These are phyloP conservation scores for Lycocerus yunnanus DNA, from an alignment of 2,888 invertebrate genomes.

Conservation along the genomic window DNA sequence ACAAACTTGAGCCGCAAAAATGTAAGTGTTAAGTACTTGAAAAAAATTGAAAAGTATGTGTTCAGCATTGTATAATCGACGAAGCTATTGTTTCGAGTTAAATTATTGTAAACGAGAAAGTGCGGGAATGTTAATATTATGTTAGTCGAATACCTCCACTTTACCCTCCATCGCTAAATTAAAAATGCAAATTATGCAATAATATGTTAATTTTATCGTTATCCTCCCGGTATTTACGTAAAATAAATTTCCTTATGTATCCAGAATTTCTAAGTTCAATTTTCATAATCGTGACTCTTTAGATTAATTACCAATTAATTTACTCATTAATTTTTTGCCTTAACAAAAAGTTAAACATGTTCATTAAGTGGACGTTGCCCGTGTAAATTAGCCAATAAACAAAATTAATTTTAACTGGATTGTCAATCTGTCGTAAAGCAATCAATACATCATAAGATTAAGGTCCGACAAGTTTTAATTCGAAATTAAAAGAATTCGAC, in stretches of 20 bases:
- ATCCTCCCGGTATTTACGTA: slow-evolving; percentile 18
- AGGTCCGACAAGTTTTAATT: not conserved
- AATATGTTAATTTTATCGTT: slow-evolving; percentile 39
- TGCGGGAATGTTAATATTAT: slow-evolving; percentile 43
- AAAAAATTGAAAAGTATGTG: slow-evolving; percentile 39
- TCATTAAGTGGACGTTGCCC: slow-evolving; percentile 18
- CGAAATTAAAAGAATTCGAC: not conserved
- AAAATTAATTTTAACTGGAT: slow-evolving; percentile 7
- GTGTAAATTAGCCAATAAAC: slow-evolving; percentile 15
- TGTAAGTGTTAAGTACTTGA: slow-evolving; percentile 31
- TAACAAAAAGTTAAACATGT: slow-evolving; percentile 5
- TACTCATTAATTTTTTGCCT: slow-evolving; percentile 10
- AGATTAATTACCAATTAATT: not conserved
- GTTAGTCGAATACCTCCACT: slow-evolving; percentile 33
- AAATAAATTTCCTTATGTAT: slow-evolving; percentile 13
- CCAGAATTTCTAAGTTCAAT: not conserved
- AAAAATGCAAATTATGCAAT: slow-evolving; percentile 41
- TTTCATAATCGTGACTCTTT: not conserved
- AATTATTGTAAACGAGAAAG: slow-evolving; percentile 39
- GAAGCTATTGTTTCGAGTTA: slow-evolving; percentile 42
- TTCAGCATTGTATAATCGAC: slow-evolving; percentile 40
- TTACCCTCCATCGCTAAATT: slow-evolving; percentile 29
- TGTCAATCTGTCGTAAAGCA: slow-evolving; percentile 14
- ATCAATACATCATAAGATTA: slow-evolving; percentile 10
- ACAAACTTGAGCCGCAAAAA: slow-evolving; percentile 32